Percentiles rank a stretch among this genome's conserved stretches.
Conservation (phyloP, 2,797 vertebrate species). For the Capromys pilorides region DNA sequence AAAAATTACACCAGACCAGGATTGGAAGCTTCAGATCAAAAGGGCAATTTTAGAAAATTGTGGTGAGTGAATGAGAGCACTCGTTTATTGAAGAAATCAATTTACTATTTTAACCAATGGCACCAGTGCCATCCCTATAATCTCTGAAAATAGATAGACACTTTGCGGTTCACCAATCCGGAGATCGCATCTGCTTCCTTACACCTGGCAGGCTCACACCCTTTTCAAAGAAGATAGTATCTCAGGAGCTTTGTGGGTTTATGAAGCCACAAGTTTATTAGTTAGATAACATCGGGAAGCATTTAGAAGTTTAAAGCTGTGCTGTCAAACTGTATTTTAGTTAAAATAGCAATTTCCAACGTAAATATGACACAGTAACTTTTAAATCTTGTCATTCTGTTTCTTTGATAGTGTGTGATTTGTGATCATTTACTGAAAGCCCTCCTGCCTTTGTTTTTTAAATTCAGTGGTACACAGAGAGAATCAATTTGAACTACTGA, state of each 20-base stretch:
- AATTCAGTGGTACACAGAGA: slow-evolving; percentile 23
- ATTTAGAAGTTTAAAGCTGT: slow-evolving; percentile 55
- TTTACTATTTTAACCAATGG: slow-evolving; percentile 78
- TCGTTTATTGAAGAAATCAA: slow-evolving; percentile 80
- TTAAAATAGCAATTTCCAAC: slow-evolving; percentile 71
- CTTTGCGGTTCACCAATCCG: slow-evolving; percentile 69
- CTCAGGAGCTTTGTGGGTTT: slow-evolving; percentile 70
- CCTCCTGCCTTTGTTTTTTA: slow-evolving; percentile 70
- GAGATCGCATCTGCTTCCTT: slow-evolving; percentile 73
- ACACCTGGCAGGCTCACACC: slow-evolving; percentile 71
- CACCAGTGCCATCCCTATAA: slow-evolving; percentile 66
- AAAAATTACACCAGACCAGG: slow-evolving; percentile 58
- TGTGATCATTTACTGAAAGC: slow-evolving; percentile 15
- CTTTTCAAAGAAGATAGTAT: slow-evolving; percentile 72
- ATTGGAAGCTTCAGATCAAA: slow-evolving; percentile 78
- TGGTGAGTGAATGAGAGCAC: slow-evolving; percentile 71
- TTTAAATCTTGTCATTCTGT: slow-evolving; percentile 65
- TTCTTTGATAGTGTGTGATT: slow-evolving; percentile 64
- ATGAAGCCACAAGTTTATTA: slow-evolving; percentile 77
- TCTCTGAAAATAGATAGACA: slow-evolving; percentile 77
- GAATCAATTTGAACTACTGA: slow-evolving; percentile 12
- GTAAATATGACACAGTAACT: slow-evolving; percentile 70
- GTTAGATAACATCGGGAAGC: slow-evolving; percentile 71
- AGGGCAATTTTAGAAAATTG: slow-evolving; percentile 80
- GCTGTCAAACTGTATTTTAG: slow-evolving; percentile 71